A percentile compares a stretch with the other conserved stretches of the same genome.
Conservation (phyloP, 37 sponge, comb jelly and placozoan species). For the Aplysina aerophoba region DNA sequence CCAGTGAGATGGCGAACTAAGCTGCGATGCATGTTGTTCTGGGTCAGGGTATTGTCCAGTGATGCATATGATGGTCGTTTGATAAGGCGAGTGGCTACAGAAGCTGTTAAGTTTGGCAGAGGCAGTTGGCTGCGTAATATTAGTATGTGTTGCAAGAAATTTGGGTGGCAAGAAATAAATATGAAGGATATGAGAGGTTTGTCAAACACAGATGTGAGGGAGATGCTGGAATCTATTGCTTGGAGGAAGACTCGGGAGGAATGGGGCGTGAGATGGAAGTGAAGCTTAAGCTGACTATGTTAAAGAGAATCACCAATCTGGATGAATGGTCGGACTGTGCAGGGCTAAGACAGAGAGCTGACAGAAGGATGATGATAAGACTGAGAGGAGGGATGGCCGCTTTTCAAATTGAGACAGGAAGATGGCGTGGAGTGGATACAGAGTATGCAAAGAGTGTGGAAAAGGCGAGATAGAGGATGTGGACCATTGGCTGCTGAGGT, state of each 20-base stretch:
- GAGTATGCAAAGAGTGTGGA: neutral
- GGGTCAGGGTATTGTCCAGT: neutral
- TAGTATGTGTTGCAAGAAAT: neutral
- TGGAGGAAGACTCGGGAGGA: constrained; percentile 8
- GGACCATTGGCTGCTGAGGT: constrained; percentile 14
- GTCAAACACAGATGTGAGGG: neutral
- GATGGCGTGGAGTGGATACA: neutral
- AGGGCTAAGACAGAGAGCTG: neutral
- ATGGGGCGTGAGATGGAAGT: constrained; percentile 27
- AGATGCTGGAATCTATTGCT: constrained; percentile 9
- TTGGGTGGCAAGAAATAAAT: neutral
- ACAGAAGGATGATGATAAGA: neutral
- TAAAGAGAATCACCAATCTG: neutral
- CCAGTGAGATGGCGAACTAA: neutral
- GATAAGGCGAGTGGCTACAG: neutral
- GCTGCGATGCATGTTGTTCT: constrained; percentile 1
- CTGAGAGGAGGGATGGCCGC: neutral
- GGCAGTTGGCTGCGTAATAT: constrained; percentile 4
- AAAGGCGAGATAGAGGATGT: neutral
- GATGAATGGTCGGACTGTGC: constrained; percentile 1
- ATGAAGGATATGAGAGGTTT: neutral
- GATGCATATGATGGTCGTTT: constrained; percentile 3
- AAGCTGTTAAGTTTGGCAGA: constrained; percentile 10
- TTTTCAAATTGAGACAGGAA: constrained; percentile 15
- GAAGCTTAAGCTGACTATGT: neutral